Percentiles rank a stretch among this genome's conserved stretches.
Evolutionary conservation across 2,888 invertebrate genomes (phyloP).

Genomic region (Amphipoea oculea): DNA sequence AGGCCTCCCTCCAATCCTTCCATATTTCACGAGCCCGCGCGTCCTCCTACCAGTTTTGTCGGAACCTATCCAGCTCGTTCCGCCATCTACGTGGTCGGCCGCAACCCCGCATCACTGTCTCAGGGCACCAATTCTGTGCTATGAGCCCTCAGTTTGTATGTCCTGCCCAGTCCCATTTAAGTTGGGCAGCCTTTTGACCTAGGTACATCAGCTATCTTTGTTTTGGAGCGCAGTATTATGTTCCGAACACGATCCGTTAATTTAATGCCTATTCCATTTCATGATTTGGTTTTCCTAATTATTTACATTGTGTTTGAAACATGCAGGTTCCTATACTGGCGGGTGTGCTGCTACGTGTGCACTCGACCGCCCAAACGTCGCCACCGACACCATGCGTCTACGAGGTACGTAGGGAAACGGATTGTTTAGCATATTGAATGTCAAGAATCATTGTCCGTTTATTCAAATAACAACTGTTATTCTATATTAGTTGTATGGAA

Average conservation of each 20-base stretch:
- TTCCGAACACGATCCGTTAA: too few relatives aligned
- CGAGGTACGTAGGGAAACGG: slow-evolving; percentile 63
- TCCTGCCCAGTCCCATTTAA: too few relatives aligned
- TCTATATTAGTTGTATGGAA: not conserved
- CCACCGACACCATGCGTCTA: slow-evolving; percentile 79
- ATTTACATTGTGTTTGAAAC: not conserved
- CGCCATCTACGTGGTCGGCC: not conserved
- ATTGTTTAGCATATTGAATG: not conserved
- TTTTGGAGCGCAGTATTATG: too few relatives aligned
- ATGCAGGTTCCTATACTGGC: slow-evolving; percentile 96
- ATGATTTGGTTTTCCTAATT: too few relatives aligned
- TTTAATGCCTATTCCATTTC: not conserved
- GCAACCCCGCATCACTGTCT: not conserved
- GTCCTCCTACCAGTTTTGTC: not conserved
- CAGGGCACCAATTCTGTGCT: not conserved
- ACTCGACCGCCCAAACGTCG: slow-evolving; percentile 93
- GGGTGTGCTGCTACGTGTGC: slow-evolving; percentile 97
- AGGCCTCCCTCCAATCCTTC: not conserved
- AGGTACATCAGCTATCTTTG: too few relatives aligned
- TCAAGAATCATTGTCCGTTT: not conserved
- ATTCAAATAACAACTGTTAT: not conserved
- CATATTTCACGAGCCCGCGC: not conserved
- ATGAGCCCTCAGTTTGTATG: too few relatives aligned
- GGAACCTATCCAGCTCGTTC: too few relatives aligned
- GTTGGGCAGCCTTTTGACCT: too few relatives aligned